Evolutionary conservation across 1,140 invertebrate genomes (phyloP).

Genomic region (Geopemphigus sp.): DNA sequence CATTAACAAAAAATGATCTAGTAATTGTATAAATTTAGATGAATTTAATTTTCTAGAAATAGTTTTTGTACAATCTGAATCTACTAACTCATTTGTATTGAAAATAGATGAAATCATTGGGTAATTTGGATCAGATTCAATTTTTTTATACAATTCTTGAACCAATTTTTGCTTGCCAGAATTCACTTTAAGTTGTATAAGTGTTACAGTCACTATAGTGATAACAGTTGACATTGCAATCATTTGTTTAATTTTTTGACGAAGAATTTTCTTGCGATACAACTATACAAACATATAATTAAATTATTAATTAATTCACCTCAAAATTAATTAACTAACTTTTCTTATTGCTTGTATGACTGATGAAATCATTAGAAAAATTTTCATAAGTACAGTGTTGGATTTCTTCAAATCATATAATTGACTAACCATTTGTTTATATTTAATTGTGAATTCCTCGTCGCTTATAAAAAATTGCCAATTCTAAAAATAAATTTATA

Average conservation of each 20-base stretch:
- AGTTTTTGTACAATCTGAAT: neutral
- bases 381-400: slow-evolving; percentile 14
- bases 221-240: slow-evolving; percentile 40
- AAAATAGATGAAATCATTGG: slow-evolving; percentile 19
- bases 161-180: neutral
- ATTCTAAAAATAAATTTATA: slow-evolving; percentile 62
- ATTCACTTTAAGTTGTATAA: slow-evolving; percentile 20
- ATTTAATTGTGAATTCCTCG: slow-evolving; percentile 68
- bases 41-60: neutral
- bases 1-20: slow-evolving; percentile 17
- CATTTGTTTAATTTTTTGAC: slow-evolving; percentile 31
- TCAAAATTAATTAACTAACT: slow-evolving; percentile 5
- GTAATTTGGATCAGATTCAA: slow-evolving; percentile 40
- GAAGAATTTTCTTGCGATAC: neutral
- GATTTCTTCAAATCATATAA: slow-evolving; percentile 24
- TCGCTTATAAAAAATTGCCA: slow-evolving; percentile 78
- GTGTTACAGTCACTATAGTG: slow-evolving; percentile 19
- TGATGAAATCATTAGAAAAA: slow-evolving; percentile 29
- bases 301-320: neutral
- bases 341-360: slow-evolving; percentile 32
- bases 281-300: slow-evolving; percentile 7
- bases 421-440: slow-evolving; percentile 62
- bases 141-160: slow-evolving; percentile 10
- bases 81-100: neutral
- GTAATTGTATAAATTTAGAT: slow-evolving; percentile 23